Evolutionary conservation across 2,888 invertebrate genomes (phyloP), one percentile per base, ranked within the genome.

Genomic region (Leucoma salicis): DNA sequence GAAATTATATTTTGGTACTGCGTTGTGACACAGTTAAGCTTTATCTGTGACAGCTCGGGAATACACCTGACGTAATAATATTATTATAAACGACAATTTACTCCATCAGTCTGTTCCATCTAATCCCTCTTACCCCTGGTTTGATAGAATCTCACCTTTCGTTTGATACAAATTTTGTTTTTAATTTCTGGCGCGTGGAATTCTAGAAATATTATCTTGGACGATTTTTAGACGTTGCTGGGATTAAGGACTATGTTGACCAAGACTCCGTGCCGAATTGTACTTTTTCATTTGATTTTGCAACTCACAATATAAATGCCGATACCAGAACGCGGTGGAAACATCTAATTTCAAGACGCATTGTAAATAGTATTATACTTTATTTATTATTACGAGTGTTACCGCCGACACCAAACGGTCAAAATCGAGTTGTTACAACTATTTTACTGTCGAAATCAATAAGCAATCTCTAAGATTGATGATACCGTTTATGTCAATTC

Each of bases 51-150:
- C 21, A 21, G 21, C 21, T 6, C 6, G 21, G 2, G 6, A n/a
- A 27, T 27, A 27, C 11, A 11, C 11, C 27, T 27, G 2, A 27
- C 27, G 11, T 27, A n/a, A 11, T 27, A 11, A 27, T 6, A 3
- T 27, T 11, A 27, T 10, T 27, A 11, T 27, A 6, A n/a, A n/a
- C n/a, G 27, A 10, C 27, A 27, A n/a, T 4, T 6, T 11, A 10
- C n/a, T n/a, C 53, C 50, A 66, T 50, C 59, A 66, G 80, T 83
- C 82, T 80, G 65, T 79, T 84, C 84, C 82, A 86, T 86, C 84
- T 82, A 72, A 63, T n/a, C 65, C 65, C 11, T 1, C n/a, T 45
- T 64, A 63, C 33, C 37, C 39, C 45, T 48, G 64, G 72, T 57
- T 49, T 53, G 32, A 57, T 57, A 57, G 58, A 58, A 58, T 58